These are phyloP conservation scores for Halichoeres trimaculatus DNA, from an alignment of 2,113 vertebrate genomes.

Conservation along the genomic window DNA sequence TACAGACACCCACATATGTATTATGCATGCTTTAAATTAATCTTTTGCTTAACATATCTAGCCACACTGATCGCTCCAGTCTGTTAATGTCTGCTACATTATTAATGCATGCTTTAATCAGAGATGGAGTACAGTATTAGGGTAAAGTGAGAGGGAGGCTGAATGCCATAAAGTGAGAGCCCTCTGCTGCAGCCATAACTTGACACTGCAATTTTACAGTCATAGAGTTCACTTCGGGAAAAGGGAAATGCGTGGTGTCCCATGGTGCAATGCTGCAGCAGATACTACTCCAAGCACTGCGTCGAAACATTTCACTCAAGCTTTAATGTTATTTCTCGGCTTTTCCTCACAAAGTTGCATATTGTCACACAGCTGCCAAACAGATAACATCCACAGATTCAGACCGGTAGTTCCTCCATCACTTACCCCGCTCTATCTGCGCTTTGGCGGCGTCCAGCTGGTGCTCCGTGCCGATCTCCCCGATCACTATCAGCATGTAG, in stretches of 20 bases:
- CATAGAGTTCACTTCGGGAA: neutral
- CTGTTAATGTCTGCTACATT: neutral
- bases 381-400: neutral
- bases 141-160: neutral
- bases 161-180: neutral
- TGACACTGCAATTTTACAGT: slow-evolving; percentile 27
- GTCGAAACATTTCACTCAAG: slow-evolving; percentile 37
- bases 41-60: neutral
- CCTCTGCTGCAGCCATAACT: slow-evolving; percentile 21
- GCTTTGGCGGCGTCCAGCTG: slow-evolving; percentile 87
- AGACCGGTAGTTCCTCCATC: neutral
- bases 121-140: neutral
- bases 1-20: neutral
- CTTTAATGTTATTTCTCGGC: neutral
- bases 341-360: neutral
- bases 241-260: slow-evolving; percentile 35
- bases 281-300: slow-evolving; percentile 45
- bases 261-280: slow-evolving; percentile 75
- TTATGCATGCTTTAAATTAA: neutral
- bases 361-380: neutral
- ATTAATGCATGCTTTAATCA: neutral
- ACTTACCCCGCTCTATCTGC: slow-evolving; percentile 92
- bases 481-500: slow-evolving; percentile 92
- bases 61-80: neutral
- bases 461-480: slow-evolving; percentile 89